Percentiles rank a stretch among this genome's conserved stretches.
Conservation (phyloP, 1,140 invertebrate species). For the Vanessa tameamea region DNA sequence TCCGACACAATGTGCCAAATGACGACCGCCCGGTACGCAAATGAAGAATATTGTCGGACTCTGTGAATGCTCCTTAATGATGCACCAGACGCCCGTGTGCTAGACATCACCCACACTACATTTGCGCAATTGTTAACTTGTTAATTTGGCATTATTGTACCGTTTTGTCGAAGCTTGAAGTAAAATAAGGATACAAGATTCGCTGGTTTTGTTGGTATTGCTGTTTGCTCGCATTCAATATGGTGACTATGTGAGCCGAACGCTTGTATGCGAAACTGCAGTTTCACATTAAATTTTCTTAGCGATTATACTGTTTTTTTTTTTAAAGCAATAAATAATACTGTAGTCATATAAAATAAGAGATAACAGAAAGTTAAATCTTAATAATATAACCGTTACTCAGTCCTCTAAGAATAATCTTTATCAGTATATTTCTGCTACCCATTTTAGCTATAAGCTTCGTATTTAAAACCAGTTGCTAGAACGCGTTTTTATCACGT, state of each 20-base stretch:
- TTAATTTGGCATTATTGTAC: slow-evolving; percentile 51
- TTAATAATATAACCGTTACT: no score
- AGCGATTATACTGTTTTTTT: neutral
- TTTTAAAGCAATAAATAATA: no score
- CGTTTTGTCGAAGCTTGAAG: slow-evolving; percentile 24
- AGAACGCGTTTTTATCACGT: no score
- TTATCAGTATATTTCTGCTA: no score
- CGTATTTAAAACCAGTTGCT: no score
- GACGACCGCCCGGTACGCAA: slow-evolving; percentile 72
- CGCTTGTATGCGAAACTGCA: neutral
- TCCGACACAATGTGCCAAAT: slow-evolving; percentile 73
- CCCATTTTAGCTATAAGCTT: no score
- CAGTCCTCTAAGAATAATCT: no score
- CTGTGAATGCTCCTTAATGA: slow-evolving; percentile 77
- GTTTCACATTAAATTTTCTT: neutral
- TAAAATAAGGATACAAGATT: slow-evolving; percentile 26
- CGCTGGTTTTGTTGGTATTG: slow-evolving; percentile 5
- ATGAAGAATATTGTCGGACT: slow-evolving; percentile 79
- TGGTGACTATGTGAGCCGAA: neutral
- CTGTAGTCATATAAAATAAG: no score
- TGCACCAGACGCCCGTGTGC: slow-evolving; percentile 52
- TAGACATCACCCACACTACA: slow-evolving; percentile 59
- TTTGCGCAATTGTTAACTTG: slow-evolving; percentile 63
- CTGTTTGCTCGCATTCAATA: slow-evolving; percentile 3
- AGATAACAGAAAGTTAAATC: no score